These are phyloP conservation scores for Apocrypta bakeri DNA, from an alignment of 1,140 invertebrate genomes.

Conservation along the genomic window DNA sequence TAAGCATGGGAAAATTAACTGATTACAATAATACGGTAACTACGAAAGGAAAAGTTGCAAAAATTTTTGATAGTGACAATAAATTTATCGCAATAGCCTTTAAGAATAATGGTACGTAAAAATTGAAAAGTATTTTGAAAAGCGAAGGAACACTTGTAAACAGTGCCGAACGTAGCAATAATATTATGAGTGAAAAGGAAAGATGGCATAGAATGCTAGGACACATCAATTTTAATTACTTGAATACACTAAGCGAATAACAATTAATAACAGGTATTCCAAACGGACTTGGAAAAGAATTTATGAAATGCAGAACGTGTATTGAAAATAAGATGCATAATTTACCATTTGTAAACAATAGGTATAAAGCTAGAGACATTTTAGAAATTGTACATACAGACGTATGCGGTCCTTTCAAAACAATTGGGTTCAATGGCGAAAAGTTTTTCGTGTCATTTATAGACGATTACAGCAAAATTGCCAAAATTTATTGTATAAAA, in stretches of 20 bases:
- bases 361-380: not conserved
- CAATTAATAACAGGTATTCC: not conserved
- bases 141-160: not conserved
- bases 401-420: not conserved
- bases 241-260: constrained; percentile 11
- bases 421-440: not conserved
- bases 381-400: constrained; percentile 14
- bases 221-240: not conserved
- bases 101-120: not conserved
- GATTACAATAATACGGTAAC: not conserved
- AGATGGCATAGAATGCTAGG: not conserved
- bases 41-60: not conserved
- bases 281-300: not conserved
- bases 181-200: not conserved
- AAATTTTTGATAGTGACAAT: constrained; percentile 26
- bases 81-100: constrained; percentile 37
- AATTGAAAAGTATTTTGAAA: constrained; percentile 1
- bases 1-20: constrained; percentile 8
- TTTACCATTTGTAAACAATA: constrained; percentile 4
- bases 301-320: constrained; percentile 1
- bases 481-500: too few relatives aligned
- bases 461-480: not conserved
- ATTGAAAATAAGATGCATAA: constrained; percentile 28
- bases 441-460: not conserved
- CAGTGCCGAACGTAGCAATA: too few relatives aligned